These are phyloP conservation scores for Ianthella basta DNA, from an alignment of 37 sponge, comb jelly and placozoan species.

Conservation along the genomic window DNA sequence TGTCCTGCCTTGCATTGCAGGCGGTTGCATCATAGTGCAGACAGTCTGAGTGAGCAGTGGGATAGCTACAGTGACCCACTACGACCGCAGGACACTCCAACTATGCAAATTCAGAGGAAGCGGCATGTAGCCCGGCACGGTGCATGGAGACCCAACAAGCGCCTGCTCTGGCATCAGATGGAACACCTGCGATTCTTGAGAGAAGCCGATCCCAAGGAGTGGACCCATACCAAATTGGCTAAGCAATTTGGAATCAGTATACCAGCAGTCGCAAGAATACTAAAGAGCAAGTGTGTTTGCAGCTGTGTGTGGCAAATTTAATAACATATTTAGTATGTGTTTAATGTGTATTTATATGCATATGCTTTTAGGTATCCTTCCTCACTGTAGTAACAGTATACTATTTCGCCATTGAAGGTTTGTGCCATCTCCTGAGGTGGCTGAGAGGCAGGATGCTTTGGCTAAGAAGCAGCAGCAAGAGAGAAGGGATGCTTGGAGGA, in stretches of 20 bases:
- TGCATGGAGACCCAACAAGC: slow-evolving; percentile 59
- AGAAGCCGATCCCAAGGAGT: slow-evolving; percentile 43
- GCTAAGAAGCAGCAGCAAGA: slow-evolving; percentile 42
- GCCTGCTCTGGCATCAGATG: slow-evolving; percentile 65
- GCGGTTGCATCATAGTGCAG: no score
- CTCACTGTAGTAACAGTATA: no score
- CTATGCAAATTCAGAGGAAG: no score
- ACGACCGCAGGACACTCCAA: no score
- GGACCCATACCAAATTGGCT: slow-evolving; percentile 47
- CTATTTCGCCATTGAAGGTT: background rate
- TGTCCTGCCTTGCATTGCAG: no score
- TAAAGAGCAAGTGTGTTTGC: slow-evolving; percentile 58
- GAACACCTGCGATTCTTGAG: slow-evolving; percentile 55
- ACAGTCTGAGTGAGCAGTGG: no score
- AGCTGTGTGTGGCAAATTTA: background rate
- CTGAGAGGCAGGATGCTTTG: slow-evolving; percentile 55
- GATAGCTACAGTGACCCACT: no score
- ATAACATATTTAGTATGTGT: background rate
- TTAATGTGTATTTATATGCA: background rate
- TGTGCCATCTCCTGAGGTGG: slow-evolving; percentile 52
- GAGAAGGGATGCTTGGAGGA: background rate
- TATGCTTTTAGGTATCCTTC: background rate
- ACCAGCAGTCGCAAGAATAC: slow-evolving; percentile 54
- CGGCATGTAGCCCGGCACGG: no score
- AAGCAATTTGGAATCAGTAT: slow-evolving; percentile 58